Evolutionary conservation across 2,888 invertebrate genomes (phyloP), one percentile per base, ranked within the genome.

Genomic region (Dryomyza anilis): DNA sequence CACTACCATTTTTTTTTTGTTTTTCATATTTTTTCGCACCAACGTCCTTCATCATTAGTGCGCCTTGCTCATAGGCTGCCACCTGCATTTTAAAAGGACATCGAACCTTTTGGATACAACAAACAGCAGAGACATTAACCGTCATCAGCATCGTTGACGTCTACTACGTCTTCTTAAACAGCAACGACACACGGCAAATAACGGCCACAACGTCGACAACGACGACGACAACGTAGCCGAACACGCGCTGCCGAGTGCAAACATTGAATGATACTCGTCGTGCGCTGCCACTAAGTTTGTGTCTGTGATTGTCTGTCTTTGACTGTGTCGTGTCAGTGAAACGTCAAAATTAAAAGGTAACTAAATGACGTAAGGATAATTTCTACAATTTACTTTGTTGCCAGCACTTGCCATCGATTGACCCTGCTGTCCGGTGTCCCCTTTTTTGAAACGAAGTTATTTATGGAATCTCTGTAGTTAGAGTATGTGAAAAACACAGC

Each of bases 61-160:
- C n/a, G n/a, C n/a, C n/a, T n/a, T n/a, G n/a, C n/a, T n/a, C n/a
- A n/a, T n/a, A n/a, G n/a, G n/a, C n/a, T n/a, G n/a, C n/a, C n/a
- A n/a, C n/a, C n/a, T n/a, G n/a, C n/a, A n/a, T n/a, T n/a, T n/a
- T n/a, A n/a, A n/a, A n/a, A 63, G 65, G 62, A 58, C 65, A 62
- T 58, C 65, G 65, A 66, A 66, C 65, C 63, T 53, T 52, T 53
- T 19, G 58, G 62, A 66, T 62, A 62, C 58, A 57, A 30, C 23
- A 46, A 10, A 36, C 36, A 43, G 3, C 39, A 25, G 21, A 39
- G 6, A 36, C 52, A 30, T 12, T 1, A 46, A 14, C n/a, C n/a
- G n/a, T n/a, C n/a, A n/a, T n/a, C n/a, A n/a, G n/a, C n/a, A n/a
- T n/a, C n/a, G n/a, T n/a, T n/a, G n/a, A n/a, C n/a, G n/a, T n/a